phyloP scores from a whole-genome alignment of 2,888 invertebrate species.

The Acanthosepion lycidas region DNA sequence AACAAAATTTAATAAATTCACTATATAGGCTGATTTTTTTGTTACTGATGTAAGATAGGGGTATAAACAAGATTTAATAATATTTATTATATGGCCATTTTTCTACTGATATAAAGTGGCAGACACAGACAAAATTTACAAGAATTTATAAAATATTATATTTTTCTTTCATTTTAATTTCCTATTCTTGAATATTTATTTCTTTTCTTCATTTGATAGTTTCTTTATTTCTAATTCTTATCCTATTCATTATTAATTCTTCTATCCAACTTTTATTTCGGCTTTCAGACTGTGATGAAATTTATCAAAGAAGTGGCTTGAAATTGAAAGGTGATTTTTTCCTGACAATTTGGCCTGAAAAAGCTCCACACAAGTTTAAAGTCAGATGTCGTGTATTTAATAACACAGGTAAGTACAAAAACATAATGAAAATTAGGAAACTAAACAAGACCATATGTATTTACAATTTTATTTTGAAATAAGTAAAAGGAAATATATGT shows the following conservation, averaged over 20 bases:
- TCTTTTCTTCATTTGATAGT: no score
- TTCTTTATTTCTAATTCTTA: no score
- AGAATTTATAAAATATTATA: no score
- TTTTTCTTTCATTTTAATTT: no score
- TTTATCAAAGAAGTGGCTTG: constrained; percentile 66
- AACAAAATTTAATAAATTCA: no score
- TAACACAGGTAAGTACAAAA: constrained; percentile 60
- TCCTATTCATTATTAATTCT: not conserved
- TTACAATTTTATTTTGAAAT: not conserved
- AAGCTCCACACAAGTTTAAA: constrained; percentile 64
- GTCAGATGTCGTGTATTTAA: constrained; percentile 66
- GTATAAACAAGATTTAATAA: no score
- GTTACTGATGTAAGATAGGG: no score
- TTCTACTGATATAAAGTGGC: no score
- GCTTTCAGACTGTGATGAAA: constrained; percentile 70
- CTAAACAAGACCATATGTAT: not conserved
- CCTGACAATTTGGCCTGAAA: constrained; percentile 67
- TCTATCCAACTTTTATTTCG: constrained; percentile 46
- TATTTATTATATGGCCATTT: no score
- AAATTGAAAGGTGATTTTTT: constrained; percentile 69
- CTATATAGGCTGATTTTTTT: no score
- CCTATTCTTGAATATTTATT: no score
- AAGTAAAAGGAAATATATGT: not conserved
- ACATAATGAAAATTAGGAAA: not conserved
- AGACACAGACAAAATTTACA: no score